phyloP scores from a whole-genome alignment of 2,888 invertebrate genomes.

The Unio pictorum region DNA sequence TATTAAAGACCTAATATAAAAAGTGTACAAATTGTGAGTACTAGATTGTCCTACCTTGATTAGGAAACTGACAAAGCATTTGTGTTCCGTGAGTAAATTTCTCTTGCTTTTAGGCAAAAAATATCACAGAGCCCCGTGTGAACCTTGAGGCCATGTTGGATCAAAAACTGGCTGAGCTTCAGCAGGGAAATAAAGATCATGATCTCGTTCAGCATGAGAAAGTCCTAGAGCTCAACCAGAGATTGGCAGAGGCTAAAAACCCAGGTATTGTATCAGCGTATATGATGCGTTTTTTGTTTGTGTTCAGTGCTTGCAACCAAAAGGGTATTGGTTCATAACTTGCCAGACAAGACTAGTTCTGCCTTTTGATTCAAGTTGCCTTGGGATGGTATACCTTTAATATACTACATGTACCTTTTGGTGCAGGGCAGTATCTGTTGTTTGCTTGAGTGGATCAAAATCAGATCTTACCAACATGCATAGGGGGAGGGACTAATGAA shows the following conservation, averaged over 20 bases:
- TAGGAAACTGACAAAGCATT: background rate
- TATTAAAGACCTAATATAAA: no score
- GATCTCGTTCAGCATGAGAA: constrained; percentile 51
- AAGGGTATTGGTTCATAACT: no score
- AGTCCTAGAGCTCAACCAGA: constrained; percentile 52
- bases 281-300: background rate
- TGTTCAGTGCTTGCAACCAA: background rate
- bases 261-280: constrained; percentile 33
- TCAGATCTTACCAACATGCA: no score
- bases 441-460: no score
- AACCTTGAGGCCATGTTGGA: constrained; percentile 42
- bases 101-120: background rate
- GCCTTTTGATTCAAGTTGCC: no score
- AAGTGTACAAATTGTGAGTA: no score
- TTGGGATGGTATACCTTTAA: no score
- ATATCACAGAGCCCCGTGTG: background rate
- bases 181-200: constrained; percentile 24
- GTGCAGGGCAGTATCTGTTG: no score
- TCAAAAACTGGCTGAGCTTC: constrained; percentile 30
- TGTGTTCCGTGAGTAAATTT: background rate
- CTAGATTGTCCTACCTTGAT: no score
- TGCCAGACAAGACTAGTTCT: no score
- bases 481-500: no score
- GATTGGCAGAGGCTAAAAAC: constrained; percentile 43
- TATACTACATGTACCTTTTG: no score